Conservation (phyloP, 2,888 invertebrate genomes). For the Pollenia griseotomentosa region DNA sequence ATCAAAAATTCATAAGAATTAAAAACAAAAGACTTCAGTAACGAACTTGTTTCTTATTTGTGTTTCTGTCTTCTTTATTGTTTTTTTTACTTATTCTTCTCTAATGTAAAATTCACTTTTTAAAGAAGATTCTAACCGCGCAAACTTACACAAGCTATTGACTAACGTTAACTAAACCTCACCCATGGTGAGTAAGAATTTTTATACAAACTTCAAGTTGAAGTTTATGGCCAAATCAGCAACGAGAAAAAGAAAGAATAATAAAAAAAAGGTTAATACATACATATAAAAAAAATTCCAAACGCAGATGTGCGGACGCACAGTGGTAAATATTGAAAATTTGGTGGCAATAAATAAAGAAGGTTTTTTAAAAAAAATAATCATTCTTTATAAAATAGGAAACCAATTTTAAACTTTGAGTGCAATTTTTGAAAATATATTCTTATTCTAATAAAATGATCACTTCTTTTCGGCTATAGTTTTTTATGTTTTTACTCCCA, state of each 20-base stretch:
- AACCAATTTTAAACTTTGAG: no score
- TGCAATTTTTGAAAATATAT: no score
- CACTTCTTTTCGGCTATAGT: no score
- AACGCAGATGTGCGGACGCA: constrained; percentile 25
- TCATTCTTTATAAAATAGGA: no score
- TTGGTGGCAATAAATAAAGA: not conserved
- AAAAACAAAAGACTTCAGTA: constrained; percentile 79
- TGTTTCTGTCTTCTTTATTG: not conserved
- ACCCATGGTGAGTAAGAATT: constrained; percentile 58
- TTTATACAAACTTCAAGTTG: constrained; percentile 72
- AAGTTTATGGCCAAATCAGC: constrained; percentile 66
- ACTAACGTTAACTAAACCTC: constrained; percentile 67
- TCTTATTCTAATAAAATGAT: no score
- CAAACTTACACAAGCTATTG: constrained; percentile 64
- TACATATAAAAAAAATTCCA: constrained; percentile 27
- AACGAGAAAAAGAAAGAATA: constrained; percentile 15
- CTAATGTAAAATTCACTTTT: not conserved
- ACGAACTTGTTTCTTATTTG: constrained; percentile 75
- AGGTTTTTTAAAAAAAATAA: no score
- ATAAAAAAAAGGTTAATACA: constrained; percentile 35
- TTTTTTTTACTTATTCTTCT: constrained; percentile 1
- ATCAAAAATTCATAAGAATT: not conserved
- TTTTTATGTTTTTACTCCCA: no score
- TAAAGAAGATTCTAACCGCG: constrained; percentile 26
- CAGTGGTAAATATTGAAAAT: not conserved